Percentiles rank a stretch among this genome's conserved stretches.
These are phyloP conservation scores for Chironex yamaguchii DNA, from an alignment of 30 jellyfish, hydroid and myxozoan species.

Conservation along the genomic window DNA sequence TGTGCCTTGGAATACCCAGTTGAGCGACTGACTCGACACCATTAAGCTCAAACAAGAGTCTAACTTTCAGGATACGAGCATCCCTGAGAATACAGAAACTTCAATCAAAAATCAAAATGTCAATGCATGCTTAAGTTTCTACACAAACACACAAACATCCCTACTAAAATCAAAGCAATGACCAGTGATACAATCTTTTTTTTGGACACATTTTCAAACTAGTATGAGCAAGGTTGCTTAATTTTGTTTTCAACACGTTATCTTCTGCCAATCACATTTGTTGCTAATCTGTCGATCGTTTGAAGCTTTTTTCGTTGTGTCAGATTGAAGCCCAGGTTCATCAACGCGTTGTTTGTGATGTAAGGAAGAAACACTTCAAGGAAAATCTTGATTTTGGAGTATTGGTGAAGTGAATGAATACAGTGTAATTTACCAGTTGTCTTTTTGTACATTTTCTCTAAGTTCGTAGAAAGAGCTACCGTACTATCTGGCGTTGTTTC, in stretches of 20 bases:
- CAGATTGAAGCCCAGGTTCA: constrained; percentile 32
- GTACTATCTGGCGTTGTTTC: constrained; percentile 50
- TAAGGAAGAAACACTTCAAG: constrained; percentile 19
- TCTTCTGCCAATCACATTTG: constrained; percentile 37
- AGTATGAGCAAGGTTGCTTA: constrained; percentile 35
- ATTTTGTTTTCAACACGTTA: constrained; percentile 36
- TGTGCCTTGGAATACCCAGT: no score
- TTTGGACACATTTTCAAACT: constrained; percentile 55
- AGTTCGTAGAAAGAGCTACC: constrained; percentile 37
- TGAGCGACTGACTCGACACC: no score
- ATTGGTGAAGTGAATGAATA: constrained; percentile 3
- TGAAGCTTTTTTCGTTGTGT: constrained; percentile 45
- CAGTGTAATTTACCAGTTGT: constrained; percentile 49
- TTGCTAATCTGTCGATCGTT: constrained; percentile 49
- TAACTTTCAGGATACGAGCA: no score
- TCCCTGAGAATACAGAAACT: no score
- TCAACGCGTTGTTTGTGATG: constrained; percentile 27
- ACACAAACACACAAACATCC: no score
- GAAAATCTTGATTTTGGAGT: neutral
- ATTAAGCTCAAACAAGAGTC: no score
- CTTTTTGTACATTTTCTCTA: constrained; percentile 34
- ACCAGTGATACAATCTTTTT: constrained; percentile 23
- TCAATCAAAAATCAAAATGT: no score
- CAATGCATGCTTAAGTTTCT: no score
- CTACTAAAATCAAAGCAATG: no score